Conservation (phyloP, 2,888 invertebrate genomes). For the Lycocerus yunnanus region DNA sequence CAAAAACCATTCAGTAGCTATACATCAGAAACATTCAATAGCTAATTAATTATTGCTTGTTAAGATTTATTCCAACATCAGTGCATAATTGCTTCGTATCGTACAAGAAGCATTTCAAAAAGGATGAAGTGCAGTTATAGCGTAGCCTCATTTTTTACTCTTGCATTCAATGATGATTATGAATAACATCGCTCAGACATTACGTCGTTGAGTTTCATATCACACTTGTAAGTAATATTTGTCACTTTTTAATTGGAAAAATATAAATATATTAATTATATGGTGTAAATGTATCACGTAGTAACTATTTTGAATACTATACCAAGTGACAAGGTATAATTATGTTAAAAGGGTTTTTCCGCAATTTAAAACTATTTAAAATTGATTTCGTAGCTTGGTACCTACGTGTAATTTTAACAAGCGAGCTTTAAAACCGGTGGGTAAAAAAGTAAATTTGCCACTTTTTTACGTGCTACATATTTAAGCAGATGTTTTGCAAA, state of each 20-base stretch:
- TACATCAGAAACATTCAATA: not conserved
- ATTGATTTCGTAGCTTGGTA: not conserved
- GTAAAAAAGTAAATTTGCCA: not conserved
- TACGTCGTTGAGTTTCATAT: not conserved
- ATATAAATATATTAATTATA: not conserved
- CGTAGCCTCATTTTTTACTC: not conserved
- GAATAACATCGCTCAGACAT: not conserved
- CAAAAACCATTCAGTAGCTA: not conserved
- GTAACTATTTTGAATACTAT: not conserved
- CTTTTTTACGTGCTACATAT: not conserved
- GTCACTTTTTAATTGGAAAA: not conserved
- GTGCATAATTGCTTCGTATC: not conserved
- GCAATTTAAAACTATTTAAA: not conserved
- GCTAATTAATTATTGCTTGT: not conserved
- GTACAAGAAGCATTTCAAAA: not conserved
- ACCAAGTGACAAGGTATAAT: not conserved
- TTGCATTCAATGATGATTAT: not conserved
- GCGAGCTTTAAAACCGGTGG: not conserved
- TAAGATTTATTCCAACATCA: not conserved
- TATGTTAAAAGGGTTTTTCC: not conserved
- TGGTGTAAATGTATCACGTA: not conserved
- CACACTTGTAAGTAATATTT: not conserved
- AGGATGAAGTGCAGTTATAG: not conserved
- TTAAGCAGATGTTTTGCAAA: not conserved
- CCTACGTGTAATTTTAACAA: not conserved